Base-by-base conservation (phyloP, 2,113 vertebrate species). In the Clarias macrocephalus region DNA sequence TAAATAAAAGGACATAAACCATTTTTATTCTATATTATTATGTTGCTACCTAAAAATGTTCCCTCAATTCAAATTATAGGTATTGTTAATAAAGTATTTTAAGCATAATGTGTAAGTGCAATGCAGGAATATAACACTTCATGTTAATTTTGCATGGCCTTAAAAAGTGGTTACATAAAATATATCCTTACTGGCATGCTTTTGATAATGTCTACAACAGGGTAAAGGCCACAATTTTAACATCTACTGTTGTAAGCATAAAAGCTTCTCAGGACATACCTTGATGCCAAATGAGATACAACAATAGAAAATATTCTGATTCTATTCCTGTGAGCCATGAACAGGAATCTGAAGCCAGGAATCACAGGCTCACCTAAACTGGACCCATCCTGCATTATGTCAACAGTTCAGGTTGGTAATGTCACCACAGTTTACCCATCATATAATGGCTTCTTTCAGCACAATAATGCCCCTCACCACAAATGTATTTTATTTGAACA, bases 201-300 rank as follows among this genome's bases (percentile, higher is more conserved):
- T 85, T 84, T 88, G 86, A 89, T 54, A 52, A 54, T 82, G 84
- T 80, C 68, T 77, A 89, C 84, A 82, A 33, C 79, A 82, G 84
- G 60, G 54, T 65, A 62, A 84, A 80, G 80, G 70, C 63, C 79
- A 62, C 70, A 30, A 62, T 79, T 84, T 80, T 19, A n/a, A 65
- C 28, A 70, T 81, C 70, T 77, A 65, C 9, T 3, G 12, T 16
- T n/a, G 28, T 28, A 68, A 68, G 65, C 65, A 15, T n/a, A 28
- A 68, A 30, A 68, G 28, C 13, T 15, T 68, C 65, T 68, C n/a
- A 28, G 65, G 30, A 28, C 65, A 30, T 4, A 15, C 25, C 42
- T 42, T 42, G 42, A 42, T 42, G 42, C 42, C 28, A 16, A 1
- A 72, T 33, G 16, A 2, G 0, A 18, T 8, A 68, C 3, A 15